phyloP scores from a whole-genome alignment of 2,113 vertebrate species.

The Oreochromis tanganicae region DNA sequence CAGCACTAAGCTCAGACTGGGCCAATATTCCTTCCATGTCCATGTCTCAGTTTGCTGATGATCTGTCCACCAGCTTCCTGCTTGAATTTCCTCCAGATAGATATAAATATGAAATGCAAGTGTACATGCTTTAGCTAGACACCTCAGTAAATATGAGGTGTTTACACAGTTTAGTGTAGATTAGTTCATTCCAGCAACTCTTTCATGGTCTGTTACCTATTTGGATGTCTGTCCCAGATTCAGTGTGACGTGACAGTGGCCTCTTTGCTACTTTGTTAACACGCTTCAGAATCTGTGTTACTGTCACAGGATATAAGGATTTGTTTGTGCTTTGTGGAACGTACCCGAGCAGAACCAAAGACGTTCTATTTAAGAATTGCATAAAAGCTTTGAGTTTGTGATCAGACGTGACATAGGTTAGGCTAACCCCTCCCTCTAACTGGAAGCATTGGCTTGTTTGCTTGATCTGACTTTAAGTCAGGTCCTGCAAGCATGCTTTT shows the following conservation, averaged over 20 bases:
- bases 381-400: neutral
- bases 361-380: neutral
- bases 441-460: neutral
- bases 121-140: neutral
- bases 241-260: neutral
- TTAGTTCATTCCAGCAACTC: neutral
- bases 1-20: slow-evolving; percentile 12
- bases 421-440: neutral
- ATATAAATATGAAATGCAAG: neutral
- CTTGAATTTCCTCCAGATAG: neutral
- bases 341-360: neutral
- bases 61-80: neutral
- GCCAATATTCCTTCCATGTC: neutral
- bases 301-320: neutral
- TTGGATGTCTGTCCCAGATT: neutral
- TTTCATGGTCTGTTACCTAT: neutral
- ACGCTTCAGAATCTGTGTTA: neutral
- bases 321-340: neutral
- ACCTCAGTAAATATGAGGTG: neutral
- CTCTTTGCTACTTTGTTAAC: neutral
- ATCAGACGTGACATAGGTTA: neutral
- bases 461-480: slow-evolving; percentile 3
- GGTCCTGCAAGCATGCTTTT: neutral
- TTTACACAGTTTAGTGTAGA: neutral
- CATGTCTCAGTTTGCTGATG: neutral